A percentile compares a stretch with the other conserved stretches of the same genome.
Conservation (phyloP, 1,140 invertebrate genomes). For the Pogonognathellus flavescens region DNA sequence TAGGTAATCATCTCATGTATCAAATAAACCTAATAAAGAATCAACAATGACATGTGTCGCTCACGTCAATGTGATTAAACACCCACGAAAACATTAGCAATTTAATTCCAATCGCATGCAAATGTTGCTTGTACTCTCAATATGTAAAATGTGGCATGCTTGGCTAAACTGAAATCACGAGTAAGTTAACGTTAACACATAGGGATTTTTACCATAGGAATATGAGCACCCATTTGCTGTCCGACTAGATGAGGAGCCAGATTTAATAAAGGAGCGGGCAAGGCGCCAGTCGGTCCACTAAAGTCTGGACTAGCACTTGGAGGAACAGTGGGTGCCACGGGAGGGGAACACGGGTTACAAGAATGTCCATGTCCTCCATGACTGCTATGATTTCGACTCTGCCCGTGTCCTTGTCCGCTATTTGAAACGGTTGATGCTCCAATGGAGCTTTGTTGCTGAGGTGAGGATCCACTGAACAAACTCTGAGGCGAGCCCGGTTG, state of each 20-base stretch:
- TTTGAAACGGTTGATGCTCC: slow-evolving; percentile 9
- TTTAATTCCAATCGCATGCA: slow-evolving; percentile 35
- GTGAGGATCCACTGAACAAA: slow-evolving; percentile 83
- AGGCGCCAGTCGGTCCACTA: slow-evolving; percentile 50
- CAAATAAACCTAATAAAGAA: slow-evolving; percentile 46
- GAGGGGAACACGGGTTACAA: slow-evolving; percentile 57
- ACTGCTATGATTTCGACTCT: slow-evolving; percentile 16
- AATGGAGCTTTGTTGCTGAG: slow-evolving; percentile 34
- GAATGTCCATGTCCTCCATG: slow-evolving; percentile 55
- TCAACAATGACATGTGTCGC: slow-evolving; percentile 43
- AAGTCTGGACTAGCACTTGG: slow-evolving; percentile 60
- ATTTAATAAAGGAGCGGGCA: slow-evolving; percentile 55
- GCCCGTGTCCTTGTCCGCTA: slow-evolving; percentile 5
- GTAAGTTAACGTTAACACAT: background rate
- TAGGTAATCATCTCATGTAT: slow-evolving; percentile 40
- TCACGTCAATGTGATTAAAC: slow-evolving; percentile 24
- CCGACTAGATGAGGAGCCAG: slow-evolving; percentile 67
- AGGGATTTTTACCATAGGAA: slow-evolving; percentile 61
- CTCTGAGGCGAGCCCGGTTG: slow-evolving; percentile 83
- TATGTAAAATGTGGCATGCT: background rate
- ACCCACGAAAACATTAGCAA: slow-evolving; percentile 14
- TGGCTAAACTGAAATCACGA: slow-evolving; percentile 5
- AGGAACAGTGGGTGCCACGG: slow-evolving; percentile 60
- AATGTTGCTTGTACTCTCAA: background rate
- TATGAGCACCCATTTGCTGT: slow-evolving; percentile 65